Conservation (phyloP, 2,888 invertebrate species). For the Trichogramma dendrolimi region DNA sequence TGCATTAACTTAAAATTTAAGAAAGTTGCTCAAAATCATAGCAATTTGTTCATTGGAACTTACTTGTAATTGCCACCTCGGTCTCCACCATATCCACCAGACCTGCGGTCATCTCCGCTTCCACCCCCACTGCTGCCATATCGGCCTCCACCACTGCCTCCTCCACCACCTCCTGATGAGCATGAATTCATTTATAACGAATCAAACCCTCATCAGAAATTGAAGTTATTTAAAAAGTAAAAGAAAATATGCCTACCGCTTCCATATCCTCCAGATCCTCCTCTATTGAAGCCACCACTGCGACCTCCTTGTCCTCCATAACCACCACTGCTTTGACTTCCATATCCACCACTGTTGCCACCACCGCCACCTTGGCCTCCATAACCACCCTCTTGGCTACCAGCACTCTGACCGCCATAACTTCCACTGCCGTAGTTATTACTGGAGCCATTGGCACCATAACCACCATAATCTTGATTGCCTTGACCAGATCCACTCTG, state of each 20-base stretch:
- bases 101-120: slow-evolving; percentile 41
- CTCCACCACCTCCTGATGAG: slow-evolving; percentile 34
- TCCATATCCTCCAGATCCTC: slow-evolving; percentile 34
- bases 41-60: slow-evolving; percentile 35
- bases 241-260: slow-evolving; percentile 17
- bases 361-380: slow-evolving; percentile 45
- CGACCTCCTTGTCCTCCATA: slow-evolving; percentile 33
- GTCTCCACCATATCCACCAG: slow-evolving; percentile 55
- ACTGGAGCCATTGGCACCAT: slow-evolving; percentile 56
- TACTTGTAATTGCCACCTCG: slow-evolving; percentile 51
- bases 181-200: background rate
- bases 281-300: slow-evolving; percentile 35
- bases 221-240: slow-evolving; percentile 5
- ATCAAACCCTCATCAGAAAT: background rate
- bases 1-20: background rate
- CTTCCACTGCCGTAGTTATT: slow-evolving; percentile 50
- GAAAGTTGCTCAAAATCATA: background rate
- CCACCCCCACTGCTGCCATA: slow-evolving; percentile 56
- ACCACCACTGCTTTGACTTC: slow-evolving; percentile 40
- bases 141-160: slow-evolving; percentile 45
- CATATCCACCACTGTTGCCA: slow-evolving; percentile 36
- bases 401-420: slow-evolving; percentile 48
- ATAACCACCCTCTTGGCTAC: slow-evolving; percentile 34
- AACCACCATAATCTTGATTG: slow-evolving; percentile 45
- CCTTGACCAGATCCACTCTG: slow-evolving; percentile 44